Evolutionary conservation across 2,113 vertebrate species (phyloP), one percentile per base, ranked within the genome.

Genomic region (Poecile atricapillus): DNA sequence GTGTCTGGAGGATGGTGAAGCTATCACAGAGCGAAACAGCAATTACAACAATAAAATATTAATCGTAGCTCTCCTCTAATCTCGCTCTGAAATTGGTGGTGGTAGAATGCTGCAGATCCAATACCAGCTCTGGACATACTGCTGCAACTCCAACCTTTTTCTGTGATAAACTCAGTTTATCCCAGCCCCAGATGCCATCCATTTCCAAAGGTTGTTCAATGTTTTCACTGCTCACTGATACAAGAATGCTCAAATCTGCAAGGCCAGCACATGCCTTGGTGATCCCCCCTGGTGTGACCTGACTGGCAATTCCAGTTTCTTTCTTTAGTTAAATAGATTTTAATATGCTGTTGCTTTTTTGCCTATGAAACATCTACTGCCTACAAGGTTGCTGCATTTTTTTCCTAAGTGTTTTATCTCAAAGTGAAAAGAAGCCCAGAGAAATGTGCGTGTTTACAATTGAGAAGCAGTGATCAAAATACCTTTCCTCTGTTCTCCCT

Each of bases 211-310:
- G 5, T 10, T 68, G 7, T 30, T 85, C 64, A 5, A 2, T 2
- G 5, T 2, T 15, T 6, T 25, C 44, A 5, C 6, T 44, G 37
- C 35, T 60, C 35, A 23, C 27, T 44, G n/a, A 3, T 2, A 10
- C 0, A 28, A 6, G 1, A 43, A 17, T 16, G 24, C 12, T 33
- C 52, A 35, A 5, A 39, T 18, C 52, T 47, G 9, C 75, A 47
- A 75, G 52, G 28, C 27, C 86, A 83, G 12, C 23, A 44, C 30
- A 16, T 1, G 2, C 15, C n/a, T n/a, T 27, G 5, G 6, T n/a
- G 10, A 24, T 17, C n/a, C 5, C 8, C 0, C 3, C 50, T 47
- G 22, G 5, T n/a, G 1, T 0, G 50, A 44, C 14, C 19, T 44
- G 13, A 28, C 22, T 37, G 31, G 10, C 14, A 65, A 49, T 30